Base-by-base conservation (phyloP, 1,140 invertebrate species). In the Trialeurodes vaporariorum region DNA sequence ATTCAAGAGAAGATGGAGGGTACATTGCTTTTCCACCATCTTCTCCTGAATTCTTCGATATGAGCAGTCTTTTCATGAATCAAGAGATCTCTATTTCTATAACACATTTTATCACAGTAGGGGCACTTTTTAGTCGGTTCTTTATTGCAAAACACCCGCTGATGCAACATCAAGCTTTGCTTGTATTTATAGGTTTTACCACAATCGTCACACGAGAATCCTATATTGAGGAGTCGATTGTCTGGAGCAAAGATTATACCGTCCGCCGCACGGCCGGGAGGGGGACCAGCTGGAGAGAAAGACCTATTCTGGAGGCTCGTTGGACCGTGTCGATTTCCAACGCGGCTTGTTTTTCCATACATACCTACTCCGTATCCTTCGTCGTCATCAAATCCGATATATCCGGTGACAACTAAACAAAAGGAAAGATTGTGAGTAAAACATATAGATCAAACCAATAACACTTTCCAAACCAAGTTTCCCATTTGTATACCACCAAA, bases 131-230 rank as follows among this genome's bases (percentile, higher is more conserved):
- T 49, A 17, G 34, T 49, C 34, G 34, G 34, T 17, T 49, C 34
- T 49, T 49, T 49, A 17, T 49, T 49, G 34, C 34, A 49, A 17
- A 49, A 49, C 5, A 49, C 34, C 17, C 34, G 34, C 34, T 49
- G 34, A 26, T 75, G 74, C 9, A 70, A 67, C 22, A 66, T 69
- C 27, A 75, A 63, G 60, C 72, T 70, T 61, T 71, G 69, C 58
- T 67, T 68, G 27, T 67, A 65, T 25, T 69, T 72, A 59, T 73
- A 74, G 22, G 26, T 69, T 22, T 67, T 69, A 0, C 68, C 70
- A 25, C 73, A 74, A 27, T 66, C 66, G 2, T 69, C 67, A 40
- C 69, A 70, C 9, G 21, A n/a, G 59, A 61, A 66, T 12, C 64
- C n/a, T n/a, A n/a, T n/a, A n/a, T n/a, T n/a, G n/a, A n/a, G n/a